phyloP scores from a whole-genome alignment of 2,113 vertebrate species.

The Helogale parvula region DNA sequence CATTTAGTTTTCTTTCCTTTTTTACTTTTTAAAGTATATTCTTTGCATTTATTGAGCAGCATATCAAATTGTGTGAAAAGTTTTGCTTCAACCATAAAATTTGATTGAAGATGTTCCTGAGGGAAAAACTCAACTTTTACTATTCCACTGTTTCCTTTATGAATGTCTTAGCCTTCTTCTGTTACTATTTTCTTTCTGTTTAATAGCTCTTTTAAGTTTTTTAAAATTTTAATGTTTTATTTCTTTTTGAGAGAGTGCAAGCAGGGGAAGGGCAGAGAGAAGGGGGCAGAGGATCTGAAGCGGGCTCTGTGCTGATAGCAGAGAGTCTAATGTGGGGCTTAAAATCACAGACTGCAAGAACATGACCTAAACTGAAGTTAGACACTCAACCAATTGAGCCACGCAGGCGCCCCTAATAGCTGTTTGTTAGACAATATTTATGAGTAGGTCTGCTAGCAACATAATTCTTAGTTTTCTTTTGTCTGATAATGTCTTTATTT shows the following conservation, averaged over 20 bases:
- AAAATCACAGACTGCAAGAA: no score
- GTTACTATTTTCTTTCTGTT: neutral
- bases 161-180: neutral
- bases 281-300: no score
- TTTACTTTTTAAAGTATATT: neutral
- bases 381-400: no score
- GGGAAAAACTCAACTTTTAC: neutral
- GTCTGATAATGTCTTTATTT: neutral
- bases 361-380: no score
- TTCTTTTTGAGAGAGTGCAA: no score
- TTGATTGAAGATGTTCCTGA: neutral
- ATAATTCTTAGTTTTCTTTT: constrained; percentile 2
- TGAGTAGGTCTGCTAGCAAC: neutral
- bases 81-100: neutral
- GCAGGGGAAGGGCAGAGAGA: no score
- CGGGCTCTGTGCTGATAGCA: no score
- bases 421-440: neutral
- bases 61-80: neutral
- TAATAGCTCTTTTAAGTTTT: neutral
- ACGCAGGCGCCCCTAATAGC: no score
- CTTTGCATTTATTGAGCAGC: neutral
- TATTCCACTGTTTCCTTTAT: neutral
- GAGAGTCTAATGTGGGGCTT: no score
- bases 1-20: neutral
- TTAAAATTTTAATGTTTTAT: no score